Evolutionary conservation across 2,888 invertebrate genomes (phyloP).

Genomic region (Pandemis corylana): DNA sequence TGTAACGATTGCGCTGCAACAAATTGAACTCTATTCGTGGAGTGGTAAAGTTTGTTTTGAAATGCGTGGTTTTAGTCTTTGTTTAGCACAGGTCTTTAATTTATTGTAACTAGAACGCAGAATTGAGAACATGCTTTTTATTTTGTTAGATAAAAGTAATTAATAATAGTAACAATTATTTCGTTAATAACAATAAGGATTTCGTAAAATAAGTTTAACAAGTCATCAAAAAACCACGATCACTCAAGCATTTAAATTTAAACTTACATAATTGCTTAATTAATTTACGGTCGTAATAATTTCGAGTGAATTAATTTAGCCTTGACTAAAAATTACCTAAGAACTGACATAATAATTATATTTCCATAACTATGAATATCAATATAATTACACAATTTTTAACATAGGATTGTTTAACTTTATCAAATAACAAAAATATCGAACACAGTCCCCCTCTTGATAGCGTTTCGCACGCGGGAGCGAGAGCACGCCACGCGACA

Average conservation of each 20-base stretch:
- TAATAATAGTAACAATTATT: neutral
- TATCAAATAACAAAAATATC: neutral
- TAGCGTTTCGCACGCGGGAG: constrained; percentile 46
- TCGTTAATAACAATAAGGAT: neutral
- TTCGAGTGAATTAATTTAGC: no score
- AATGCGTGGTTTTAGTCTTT: constrained; percentile 3
- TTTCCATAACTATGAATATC: no score
- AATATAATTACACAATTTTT: no score
- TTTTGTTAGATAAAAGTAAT: neutral
- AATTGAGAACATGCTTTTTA: neutral
- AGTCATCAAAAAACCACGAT: no score
- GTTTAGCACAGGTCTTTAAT: constrained; percentile 13
- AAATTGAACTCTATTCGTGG: neutral
- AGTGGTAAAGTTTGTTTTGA: neutral
- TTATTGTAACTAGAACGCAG: neutral
- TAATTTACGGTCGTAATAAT: no score
- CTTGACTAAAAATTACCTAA: no score
- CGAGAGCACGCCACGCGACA: constrained; percentile 30
- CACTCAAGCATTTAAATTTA: no score
- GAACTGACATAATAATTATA: neutral
- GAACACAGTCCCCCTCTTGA: constrained; percentile 46
- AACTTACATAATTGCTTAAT: no score
- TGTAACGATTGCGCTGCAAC: neutral
- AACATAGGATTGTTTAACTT: neutral
- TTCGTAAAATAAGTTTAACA: no score